Base-by-base conservation (phyloP, 2,797 vertebrate genomes). In the Accipiter superciliosus region DNA sequence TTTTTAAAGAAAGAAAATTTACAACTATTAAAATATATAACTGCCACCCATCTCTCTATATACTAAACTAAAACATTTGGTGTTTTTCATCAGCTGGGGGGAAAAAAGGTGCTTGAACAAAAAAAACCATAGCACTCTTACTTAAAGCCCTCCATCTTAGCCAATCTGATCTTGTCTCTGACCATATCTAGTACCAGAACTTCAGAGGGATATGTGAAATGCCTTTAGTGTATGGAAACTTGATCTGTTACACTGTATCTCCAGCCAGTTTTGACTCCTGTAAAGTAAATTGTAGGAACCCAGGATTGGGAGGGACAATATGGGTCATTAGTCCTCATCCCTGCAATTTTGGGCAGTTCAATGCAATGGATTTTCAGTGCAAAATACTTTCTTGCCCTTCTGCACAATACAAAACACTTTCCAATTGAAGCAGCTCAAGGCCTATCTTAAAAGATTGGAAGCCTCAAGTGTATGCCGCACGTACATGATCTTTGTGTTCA, bases 231-330 rank as follows among this genome's bases (percentile, higher is more conserved):
- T 53, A 3, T 22, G 42, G 49, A 15, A 58, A 14, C 13, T 55
- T 28, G 8, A 28, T 14, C 17, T n/a, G 17, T 45, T 21, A 25
- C 9, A 5, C 37, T n/a, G 1, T 22, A 31, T 22, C 49, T 76
- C 18, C 42, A 49, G 40, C 9, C 70, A 52, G 53, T 45, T 61
- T 28, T 39, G 58, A 14, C 45, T 82, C 31, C 66, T 69, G 73
- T 33, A 53, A 65, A 81, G 58, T 24, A 45, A 72, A 26, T 0
- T 58, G 21, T 35, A 31, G 73, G 62, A 65, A 47, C 9, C 17
- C 53, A 9, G 13, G 74, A 15, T 0, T 74, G 57, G 31, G 49
- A 67, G 15, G 35, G 42, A 28, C 1, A 0, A 15, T 19, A 3
- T 4, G 19, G 31, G 16, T 45, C 58, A 21, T 58, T 76, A 53